Evolutionary conservation across 2,113 vertebrate genomes (phyloP).

Genomic region (Meles meles): DNA sequence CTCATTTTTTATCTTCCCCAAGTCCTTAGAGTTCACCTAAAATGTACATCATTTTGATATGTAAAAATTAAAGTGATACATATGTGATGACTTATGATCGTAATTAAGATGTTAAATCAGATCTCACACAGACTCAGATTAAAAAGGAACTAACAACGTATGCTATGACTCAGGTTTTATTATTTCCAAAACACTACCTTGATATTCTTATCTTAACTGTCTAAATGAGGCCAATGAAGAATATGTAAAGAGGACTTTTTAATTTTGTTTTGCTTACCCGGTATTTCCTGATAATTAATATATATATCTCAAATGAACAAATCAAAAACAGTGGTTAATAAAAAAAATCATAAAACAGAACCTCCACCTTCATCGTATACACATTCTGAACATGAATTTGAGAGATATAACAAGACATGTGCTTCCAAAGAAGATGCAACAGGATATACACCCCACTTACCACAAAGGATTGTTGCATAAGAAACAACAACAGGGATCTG

Average conservation of each 20-base stretch:
- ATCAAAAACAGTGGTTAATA: background rate
- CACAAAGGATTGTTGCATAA: background rate
- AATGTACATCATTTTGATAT: background rate
- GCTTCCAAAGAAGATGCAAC: background rate
- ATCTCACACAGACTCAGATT: background rate
- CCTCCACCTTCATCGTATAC: background rate
- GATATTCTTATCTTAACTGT: background rate
- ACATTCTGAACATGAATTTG: background rate
- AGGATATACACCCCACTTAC: background rate
- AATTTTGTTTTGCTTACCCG: constrained; percentile 38
- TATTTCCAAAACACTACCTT: background rate
- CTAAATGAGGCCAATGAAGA: constrained; percentile 2
- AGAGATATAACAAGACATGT: background rate
- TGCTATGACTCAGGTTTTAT: constrained; percentile 3
- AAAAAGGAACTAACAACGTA: background rate
- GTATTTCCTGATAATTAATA: background rate
- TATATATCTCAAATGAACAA: background rate
- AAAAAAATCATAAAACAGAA: constrained; percentile 13
- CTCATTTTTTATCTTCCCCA: constrained; percentile 23
- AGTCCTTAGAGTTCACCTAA: constrained; percentile 18
- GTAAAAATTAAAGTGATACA: background rate
- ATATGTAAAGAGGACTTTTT: background rate
- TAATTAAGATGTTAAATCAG: constrained; percentile 34
- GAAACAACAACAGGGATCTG: background rate
- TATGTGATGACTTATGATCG: background rate